Evolutionary conservation across 2,797 vertebrate species (phyloP).

Genomic region (Podargus strigoides): DNA sequence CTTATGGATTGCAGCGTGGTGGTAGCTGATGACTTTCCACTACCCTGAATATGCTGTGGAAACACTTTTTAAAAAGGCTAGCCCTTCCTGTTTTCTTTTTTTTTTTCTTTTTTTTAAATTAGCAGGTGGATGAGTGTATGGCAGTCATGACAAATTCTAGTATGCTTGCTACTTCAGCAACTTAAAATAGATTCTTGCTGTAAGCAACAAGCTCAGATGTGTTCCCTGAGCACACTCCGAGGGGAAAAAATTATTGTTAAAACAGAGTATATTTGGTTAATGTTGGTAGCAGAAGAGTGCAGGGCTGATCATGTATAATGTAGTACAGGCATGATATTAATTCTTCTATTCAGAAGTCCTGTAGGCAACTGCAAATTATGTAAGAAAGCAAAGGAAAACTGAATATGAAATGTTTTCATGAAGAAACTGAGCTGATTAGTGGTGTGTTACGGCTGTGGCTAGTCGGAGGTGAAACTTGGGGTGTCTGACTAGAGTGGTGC

Average conservation of each 20-base stretch:
- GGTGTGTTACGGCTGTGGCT: background rate
- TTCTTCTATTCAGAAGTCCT: background rate
- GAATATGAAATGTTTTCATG: background rate
- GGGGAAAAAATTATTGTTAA: background rate
- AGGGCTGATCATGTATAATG: background rate
- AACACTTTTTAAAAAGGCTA: background rate
- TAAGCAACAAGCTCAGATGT: background rate
- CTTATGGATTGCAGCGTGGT: background rate
- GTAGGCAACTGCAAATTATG: background rate
- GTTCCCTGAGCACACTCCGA: background rate
- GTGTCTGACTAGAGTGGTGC: background rate
- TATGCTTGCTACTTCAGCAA: background rate
- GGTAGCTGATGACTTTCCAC: conserved; percentile 9
- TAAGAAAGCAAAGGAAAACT: background rate
- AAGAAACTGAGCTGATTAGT: background rate
- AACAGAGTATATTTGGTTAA: background rate
- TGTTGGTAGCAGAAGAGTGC: background rate
- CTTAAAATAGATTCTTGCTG: conserved; percentile 18
- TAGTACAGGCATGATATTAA: background rate
- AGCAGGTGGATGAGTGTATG: background rate
- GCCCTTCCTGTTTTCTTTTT: background rate
- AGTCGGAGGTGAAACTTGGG: background rate
- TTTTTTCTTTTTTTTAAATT: background rate
- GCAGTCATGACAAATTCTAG: background rate
- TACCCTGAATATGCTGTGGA: background rate